These are phyloP conservation scores for Nylanderia fulva DNA, from an alignment of 1,140 invertebrate genomes.

Conservation along the genomic window DNA sequence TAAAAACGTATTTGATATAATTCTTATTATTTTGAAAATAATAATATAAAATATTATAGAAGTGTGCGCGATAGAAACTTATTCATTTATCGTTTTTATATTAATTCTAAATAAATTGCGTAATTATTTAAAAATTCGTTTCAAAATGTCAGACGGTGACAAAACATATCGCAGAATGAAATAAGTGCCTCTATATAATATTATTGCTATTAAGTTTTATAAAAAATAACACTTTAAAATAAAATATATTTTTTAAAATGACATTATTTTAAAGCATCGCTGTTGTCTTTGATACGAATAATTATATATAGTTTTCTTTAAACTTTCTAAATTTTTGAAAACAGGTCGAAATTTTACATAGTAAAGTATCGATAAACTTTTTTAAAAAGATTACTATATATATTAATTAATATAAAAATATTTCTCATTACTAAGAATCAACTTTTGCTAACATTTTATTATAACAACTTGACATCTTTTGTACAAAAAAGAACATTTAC, in stretches of 20 bases:
- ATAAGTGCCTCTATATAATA: no score
- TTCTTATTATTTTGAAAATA: background rate
- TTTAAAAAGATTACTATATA: background rate
- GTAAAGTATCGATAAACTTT: background rate
- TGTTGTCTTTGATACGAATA: no score
- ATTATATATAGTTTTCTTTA: background rate
- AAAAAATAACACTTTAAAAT: no score
- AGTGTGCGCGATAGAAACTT: background rate
- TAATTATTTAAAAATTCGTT: no score
- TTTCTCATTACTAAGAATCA: slow-evolving; percentile 28
- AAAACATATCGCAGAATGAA: no score
- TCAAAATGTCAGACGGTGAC: no score
- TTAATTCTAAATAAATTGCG: no score
- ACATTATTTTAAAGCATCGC: no score
- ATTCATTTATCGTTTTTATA: no score
- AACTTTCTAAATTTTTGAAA: background rate
- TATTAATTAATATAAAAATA: background rate
- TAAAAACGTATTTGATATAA: background rate
- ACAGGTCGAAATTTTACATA: background rate
- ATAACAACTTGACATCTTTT: slow-evolving; percentile 61
- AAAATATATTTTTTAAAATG: no score
- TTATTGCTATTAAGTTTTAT: no score
- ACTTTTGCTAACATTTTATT: slow-evolving; percentile 60
- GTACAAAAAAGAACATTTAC: slow-evolving; percentile 69
- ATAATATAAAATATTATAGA: background rate